Base-by-base conservation (phyloP, 2,113 vertebrate species). In the Pteruthius melanotis region DNA sequence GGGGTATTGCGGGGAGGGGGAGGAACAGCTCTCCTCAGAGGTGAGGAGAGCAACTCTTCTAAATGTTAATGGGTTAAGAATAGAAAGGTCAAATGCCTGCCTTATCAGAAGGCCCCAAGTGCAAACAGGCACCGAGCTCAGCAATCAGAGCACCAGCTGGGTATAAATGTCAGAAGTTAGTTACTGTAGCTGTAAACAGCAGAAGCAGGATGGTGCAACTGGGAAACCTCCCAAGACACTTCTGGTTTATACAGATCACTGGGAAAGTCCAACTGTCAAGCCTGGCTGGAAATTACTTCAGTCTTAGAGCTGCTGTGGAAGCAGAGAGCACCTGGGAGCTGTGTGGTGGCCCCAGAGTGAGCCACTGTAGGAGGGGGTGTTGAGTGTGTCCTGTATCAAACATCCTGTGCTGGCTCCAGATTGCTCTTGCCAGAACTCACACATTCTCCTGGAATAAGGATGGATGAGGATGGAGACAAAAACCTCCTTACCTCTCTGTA, bases 41-140 rank as follows among this genome's bases (percentile, higher is more conserved):
- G 87, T 95, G 84, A 86, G 86, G 76, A 90, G 89, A 91, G 89
- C 89, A 93, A 85, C 92, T 79, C 69, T 89, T 95, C 93, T 94
- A 96, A 96, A 96, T 92, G 94, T 95, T 94, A 96, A 94, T 96
- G 90, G 92, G 91, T 96, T 95, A 94, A 94, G 85, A 97, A 97
- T 93, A 96, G 95, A 96, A 81, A 97, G 91, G 95, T 88, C 94
- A 96, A 95, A 97, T 96, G 92, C 92, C 57, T 97, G 88, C 39
- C 83, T 94, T 97, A 97, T 96, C 95, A 85, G 90, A 90, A 93
- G 92, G 93, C 77, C 92, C 61, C 77, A 35, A 40, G 78, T 85
- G 81, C 86, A 95, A 93, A 97, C 89, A 93, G 92, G 94, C 90
- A 90, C 52, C 9, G 13, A 77, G 60, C 85, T 74, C 56, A 57